Conservation (phyloP, 2,888 invertebrate species). For the Synanthedon formicaeformis region DNA sequence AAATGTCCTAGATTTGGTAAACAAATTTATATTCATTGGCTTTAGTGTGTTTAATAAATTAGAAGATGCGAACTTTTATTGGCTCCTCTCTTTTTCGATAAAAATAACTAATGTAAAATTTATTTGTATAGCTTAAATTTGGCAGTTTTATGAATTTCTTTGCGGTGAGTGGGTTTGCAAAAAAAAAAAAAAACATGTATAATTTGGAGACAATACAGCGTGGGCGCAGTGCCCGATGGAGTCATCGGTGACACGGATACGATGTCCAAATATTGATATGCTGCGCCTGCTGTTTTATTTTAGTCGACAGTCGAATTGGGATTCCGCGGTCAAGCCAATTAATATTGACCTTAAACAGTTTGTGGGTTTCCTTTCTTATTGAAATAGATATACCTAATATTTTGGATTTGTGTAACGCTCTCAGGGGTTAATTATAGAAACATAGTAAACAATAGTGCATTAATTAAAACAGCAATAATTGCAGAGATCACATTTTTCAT, state of each 20-base stretch:
- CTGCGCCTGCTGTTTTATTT: slow-evolving; percentile 1
- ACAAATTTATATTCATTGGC: not conserved
- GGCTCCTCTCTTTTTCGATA: not conserved
- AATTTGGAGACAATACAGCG: slow-evolving; percentile 20
- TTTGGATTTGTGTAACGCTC: too few relatives aligned
- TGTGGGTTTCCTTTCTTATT: too few relatives aligned
- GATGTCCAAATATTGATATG: slow-evolving; percentile 38
- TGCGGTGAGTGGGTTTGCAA: slow-evolving; percentile 31
- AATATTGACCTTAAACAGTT: too few relatives aligned
- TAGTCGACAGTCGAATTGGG: too few relatives aligned
- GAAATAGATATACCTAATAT: too few relatives aligned
- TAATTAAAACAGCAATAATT: too few relatives aligned
- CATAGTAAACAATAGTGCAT: too few relatives aligned
- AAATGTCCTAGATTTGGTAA: not conserved
- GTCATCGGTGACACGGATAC: slow-evolving; percentile 37
- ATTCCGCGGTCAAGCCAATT: too few relatives aligned
- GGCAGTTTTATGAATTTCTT: slow-evolving; percentile 9
- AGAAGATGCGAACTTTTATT: not conserved
- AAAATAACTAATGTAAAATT: not conserved
- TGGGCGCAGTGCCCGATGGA: slow-evolving; percentile 37
- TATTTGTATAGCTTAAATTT: not conserved
- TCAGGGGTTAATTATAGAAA: too few relatives aligned
- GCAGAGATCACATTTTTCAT: too few relatives aligned
- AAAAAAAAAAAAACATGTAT: slow-evolving; percentile 28
- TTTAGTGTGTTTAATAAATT: not conserved